phyloP scores from a whole-genome alignment of 2,113 vertebrate genomes.

The Anguilla rostrata region DNA sequence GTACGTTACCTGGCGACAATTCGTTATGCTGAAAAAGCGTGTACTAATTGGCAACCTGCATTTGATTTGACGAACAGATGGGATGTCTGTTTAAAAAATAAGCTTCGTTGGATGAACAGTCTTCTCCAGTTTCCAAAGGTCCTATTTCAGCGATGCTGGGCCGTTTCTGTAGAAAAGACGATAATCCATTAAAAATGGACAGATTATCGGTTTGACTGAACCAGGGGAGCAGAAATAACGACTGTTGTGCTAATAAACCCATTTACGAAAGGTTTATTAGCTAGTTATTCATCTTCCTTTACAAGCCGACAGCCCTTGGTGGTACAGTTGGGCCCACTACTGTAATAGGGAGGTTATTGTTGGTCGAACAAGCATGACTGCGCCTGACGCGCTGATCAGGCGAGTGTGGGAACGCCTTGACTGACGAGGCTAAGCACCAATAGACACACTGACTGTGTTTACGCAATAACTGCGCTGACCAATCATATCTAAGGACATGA shows the following conservation, averaged over 20 bases:
- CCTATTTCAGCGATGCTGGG: conserved; percentile 13
- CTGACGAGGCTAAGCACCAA: conserved; percentile 20
- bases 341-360: conserved; percentile 4
- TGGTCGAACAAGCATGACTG: background rate
- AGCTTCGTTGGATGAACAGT: conserved; percentile 25
- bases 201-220: background rate
- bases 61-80: conserved; percentile 23
- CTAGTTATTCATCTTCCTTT: background rate
- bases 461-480: background rate
- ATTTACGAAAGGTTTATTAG: conserved; percentile 49
- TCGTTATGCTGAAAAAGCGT: background rate
- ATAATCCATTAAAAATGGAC: conserved; percentile 61
- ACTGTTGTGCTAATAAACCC: conserved; percentile 45
- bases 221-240: conserved; percentile 19
- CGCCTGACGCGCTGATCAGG: conserved; percentile 20
- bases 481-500: conserved; percentile 9
- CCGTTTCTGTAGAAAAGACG: conserved; percentile 15
- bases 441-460: background rate
- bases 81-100: conserved; percentile 34
- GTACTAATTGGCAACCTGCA: conserved; percentile 10
- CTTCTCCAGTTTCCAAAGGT: conserved; percentile 41
- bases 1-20: background rate
- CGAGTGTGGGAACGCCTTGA: conserved; percentile 20
- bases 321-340: conserved; percentile 10
- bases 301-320: background rate